phyloP scores from a whole-genome alignment of 2,797 vertebrate species.

The Semaprochilodus insignis region DNA sequence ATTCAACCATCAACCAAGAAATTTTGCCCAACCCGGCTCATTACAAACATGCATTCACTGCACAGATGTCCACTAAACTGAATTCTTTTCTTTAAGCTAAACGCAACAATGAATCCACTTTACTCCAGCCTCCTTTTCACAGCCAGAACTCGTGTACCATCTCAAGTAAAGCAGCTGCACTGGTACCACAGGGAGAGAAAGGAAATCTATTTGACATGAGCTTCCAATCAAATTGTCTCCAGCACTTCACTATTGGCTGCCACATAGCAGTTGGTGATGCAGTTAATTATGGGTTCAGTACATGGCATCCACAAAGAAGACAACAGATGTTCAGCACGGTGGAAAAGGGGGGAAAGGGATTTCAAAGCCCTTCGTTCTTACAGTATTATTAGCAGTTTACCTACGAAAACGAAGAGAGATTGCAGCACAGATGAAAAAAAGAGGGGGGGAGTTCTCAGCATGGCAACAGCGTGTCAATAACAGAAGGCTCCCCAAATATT shows the following conservation, averaged over 20 bases:
- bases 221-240: slow-evolving; percentile 48
- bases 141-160: background rate
- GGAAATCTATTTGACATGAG: slow-evolving; percentile 44
- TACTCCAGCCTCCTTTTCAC: background rate
- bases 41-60: background rate
- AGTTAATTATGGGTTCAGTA: slow-evolving; percentile 60
- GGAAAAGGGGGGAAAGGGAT: background rate
- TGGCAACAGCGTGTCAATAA: background rate
- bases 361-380: background rate
- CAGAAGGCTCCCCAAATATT: background rate
- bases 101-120: background rate
- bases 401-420: background rate
- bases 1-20: too few relatives aligned
- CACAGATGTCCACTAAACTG: background rate
- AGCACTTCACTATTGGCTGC: slow-evolving; percentile 52
- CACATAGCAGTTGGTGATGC: slow-evolving; percentile 56
- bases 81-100: background rate
- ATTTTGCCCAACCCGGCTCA: too few relatives aligned
- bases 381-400: background rate
- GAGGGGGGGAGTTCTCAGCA: background rate
- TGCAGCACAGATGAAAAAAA: background rate
- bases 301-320: slow-evolving; percentile 50
- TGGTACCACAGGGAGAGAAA: slow-evolving; percentile 12
- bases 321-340: slow-evolving; percentile 41
- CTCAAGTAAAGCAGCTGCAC: background rate